phyloP scores from a whole-genome alignment of 2,888 invertebrate genomes.

The Agrilus biguttatus region DNA sequence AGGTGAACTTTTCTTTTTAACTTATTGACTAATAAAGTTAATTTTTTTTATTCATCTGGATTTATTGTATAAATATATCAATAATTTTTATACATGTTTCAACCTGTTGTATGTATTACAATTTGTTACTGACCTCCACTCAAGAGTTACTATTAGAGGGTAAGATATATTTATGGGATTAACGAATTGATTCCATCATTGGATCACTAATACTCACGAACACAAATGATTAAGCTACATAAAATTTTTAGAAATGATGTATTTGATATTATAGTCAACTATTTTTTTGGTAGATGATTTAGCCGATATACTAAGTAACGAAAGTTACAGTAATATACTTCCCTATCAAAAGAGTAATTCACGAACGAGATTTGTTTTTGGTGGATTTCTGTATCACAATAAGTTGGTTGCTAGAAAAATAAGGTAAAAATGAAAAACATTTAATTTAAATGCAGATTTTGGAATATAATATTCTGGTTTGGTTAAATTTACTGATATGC shows the following conservation, averaged over 20 bases:
- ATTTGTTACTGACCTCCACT: too few species aligned
- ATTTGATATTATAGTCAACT: conserved; percentile 6
- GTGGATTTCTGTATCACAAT: conserved; percentile 11
- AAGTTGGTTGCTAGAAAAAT: conserved; percentile 9
- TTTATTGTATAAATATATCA: too few species aligned
- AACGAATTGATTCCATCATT: too few species aligned
- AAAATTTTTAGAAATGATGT: too few species aligned
- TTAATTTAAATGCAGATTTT: background rate
- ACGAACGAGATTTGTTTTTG: conserved; percentile 8
- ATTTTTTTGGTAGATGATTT: conserved; percentile 2
- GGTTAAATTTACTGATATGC: too few species aligned
- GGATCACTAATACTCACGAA: too few species aligned
- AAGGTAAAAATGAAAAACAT: conserved; percentile 4
- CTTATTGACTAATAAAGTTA: background rate
- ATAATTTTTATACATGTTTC: too few species aligned
- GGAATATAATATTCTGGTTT: background rate
- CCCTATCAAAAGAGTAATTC: conserved; percentile 6
- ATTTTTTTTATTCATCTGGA: background rate
- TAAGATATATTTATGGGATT: too few species aligned
- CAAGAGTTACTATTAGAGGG: too few species aligned
- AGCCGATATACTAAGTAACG: conserved; percentile 3
- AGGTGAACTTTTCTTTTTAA: background rate
- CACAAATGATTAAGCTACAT: background rate
- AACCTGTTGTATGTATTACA: too few species aligned
- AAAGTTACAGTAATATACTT: background rate